Percentiles rank a stretch among this genome's conserved stretches.
Conservation (phyloP, 2,888 invertebrate species). For the Nephrotoma guestfalica region DNA sequence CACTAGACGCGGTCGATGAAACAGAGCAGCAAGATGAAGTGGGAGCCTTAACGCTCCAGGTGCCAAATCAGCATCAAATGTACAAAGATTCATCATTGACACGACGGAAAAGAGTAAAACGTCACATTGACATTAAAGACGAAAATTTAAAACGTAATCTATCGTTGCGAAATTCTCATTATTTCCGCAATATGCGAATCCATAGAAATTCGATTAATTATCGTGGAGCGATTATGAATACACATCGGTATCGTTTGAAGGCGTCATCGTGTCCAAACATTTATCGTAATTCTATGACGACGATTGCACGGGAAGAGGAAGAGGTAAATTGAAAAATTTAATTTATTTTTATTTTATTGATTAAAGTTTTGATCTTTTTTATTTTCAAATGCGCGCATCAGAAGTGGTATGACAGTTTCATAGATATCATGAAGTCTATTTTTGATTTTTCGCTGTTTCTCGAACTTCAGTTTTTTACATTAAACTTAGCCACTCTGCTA, state of each 20-base stretch:
- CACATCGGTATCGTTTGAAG: conserved; percentile 62
- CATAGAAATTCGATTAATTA: conserved; percentile 75
- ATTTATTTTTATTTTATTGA: conserved; percentile 16
- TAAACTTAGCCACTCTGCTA: conserved; percentile 74
- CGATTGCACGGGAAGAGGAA: conserved; percentile 57
- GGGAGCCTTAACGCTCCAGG: conserved; percentile 7
- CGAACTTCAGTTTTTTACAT: conserved; percentile 60
- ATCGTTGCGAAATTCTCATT: conserved; percentile 40
- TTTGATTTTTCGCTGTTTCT: conserved; percentile 68
- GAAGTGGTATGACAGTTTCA: conserved; percentile 56
- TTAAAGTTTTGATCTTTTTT: conserved; percentile 7
- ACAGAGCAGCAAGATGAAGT: conserved; percentile 16
- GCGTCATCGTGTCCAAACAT: conserved; percentile 89
- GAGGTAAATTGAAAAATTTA: conserved; percentile 37
- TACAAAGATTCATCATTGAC: not conserved
- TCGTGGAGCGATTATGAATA: conserved; percentile 71
- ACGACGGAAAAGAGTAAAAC: conserved; percentile 17
- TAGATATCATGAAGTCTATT: conserved; percentile 52
- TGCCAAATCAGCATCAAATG: not conserved
- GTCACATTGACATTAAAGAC: not conserved
- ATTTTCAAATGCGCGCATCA: conserved; percentile 22
- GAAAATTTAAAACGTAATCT: conserved; percentile 25
- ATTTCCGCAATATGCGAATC: conserved; percentile 50
- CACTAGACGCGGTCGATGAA: conserved; percentile 16
- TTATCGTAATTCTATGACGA: conserved; percentile 77